Base-by-base conservation (phyloP, 2,797 vertebrate genomes). In the Huso huso region DNA sequence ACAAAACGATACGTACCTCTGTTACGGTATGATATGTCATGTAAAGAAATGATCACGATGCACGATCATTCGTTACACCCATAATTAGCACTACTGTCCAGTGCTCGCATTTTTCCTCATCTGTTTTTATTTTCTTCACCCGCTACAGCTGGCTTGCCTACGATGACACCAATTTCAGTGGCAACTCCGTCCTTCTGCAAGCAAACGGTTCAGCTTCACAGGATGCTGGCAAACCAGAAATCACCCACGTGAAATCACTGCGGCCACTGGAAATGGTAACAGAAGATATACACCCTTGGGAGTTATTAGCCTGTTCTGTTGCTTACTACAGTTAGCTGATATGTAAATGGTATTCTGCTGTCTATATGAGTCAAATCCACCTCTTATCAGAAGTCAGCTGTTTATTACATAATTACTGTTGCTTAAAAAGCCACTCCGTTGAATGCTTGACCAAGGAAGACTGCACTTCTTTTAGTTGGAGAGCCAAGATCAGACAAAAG, bases 61-160 rank as follows among this genome's bases (percentile, higher is more conserved):
- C 23, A 37, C 23, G 23, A 37, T 37, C 23, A 37, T 37, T 37
- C 23, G 23, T 37, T 37, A 3, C 23, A 37, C 23, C 4, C 23
- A 37, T 37, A 10, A 58, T 58, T 58, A 7, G 2, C 6, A 58
- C 12, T 58, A 58, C 6, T 7, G 55, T n/a, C 12, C 6, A 7
- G 13, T n/a, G 6, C 6, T 58, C 4, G 6, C 23, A 67, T 68
- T 68, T 49, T 61, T 68, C 37, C 49, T 18, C 7, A 48, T 51
- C 10, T 12, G 53, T 6, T 13, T 15, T 12, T 75, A 81, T 62
- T 72, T 0, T 72, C 71, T 11, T 72, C 73, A 59, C 70, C 76
- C 15, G 6, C 50, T 73, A 72, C 71, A 93, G 92, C 61, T 93
- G 92, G 93, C 84, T 93, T 82, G 89, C 87, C 69, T 94, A 90